These are phyloP conservation scores for Halcyon malimbica DNA, from an alignment of 2,113 vertebrate species.

Conservation along the genomic window DNA sequence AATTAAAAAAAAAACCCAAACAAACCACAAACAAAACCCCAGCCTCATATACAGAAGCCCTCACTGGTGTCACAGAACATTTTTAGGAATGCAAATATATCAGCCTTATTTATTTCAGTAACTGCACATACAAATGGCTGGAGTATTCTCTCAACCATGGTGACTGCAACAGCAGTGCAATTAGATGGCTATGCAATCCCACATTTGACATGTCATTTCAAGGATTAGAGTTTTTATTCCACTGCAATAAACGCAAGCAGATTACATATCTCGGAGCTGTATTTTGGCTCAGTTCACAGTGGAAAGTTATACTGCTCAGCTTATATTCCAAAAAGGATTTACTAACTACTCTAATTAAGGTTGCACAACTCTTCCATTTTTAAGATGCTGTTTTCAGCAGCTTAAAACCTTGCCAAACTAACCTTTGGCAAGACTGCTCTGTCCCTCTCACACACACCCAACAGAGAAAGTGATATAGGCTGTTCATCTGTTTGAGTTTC, in stretches of 20 bases:
- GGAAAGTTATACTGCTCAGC: not conserved
- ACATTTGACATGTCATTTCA: not conserved
- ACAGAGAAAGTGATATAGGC: not conserved
- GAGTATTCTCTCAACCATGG: not conserved
- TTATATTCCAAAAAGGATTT: slow-evolving; percentile 18
- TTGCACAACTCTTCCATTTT: slow-evolving; percentile 31
- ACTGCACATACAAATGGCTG: not conserved
- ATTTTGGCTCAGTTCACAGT: not conserved
- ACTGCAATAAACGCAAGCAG: not conserved
- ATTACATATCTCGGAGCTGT: slow-evolving; percentile 23
- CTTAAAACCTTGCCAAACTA: slow-evolving; percentile 14
- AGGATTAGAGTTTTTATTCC: not conserved
- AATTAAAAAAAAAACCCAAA: not conserved
- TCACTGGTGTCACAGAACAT: not conserved
- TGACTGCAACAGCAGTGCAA: not conserved
- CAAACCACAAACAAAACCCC: not conserved
- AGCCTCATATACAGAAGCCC: not conserved
- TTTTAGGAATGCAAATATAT: not conserved
- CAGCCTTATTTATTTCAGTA: not conserved
- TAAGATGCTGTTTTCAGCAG: not conserved
- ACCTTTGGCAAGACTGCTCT: not conserved
- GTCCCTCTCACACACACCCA: not conserved
- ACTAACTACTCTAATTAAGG: not conserved
- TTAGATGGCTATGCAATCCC: not conserved
- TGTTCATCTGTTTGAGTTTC: not conserved